Conservation (phyloP, 2,888 invertebrate species). For the Zeuzera pyrina region DNA sequence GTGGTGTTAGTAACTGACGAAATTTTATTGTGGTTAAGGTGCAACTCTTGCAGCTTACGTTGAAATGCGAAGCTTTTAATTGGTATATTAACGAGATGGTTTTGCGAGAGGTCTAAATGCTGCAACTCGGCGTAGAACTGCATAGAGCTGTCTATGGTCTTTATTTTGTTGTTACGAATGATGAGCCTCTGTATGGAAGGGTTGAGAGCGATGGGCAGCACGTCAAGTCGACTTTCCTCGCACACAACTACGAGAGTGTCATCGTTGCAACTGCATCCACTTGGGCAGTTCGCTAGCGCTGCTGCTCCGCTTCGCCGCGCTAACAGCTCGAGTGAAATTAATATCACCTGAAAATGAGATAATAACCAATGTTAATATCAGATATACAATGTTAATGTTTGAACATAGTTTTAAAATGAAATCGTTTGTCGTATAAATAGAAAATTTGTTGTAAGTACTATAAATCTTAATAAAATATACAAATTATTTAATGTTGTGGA, state of each 20-base stretch:
- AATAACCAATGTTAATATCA: constrained; percentile 5
- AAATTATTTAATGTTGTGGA: too few relatives aligned
- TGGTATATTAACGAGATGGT: constrained; percentile 87
- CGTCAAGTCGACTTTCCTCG: constrained; percentile 88
- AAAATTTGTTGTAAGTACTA: too few relatives aligned
- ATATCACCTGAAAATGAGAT: constrained; percentile 49
- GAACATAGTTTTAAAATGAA: too few relatives aligned
- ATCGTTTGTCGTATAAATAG: too few relatives aligned
- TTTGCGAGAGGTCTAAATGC: constrained; percentile 87
- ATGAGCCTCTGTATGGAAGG: constrained; percentile 90
- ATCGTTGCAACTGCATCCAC: constrained; percentile 90
- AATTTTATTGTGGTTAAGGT: constrained; percentile 88
- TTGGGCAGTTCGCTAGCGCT: constrained; percentile 86
- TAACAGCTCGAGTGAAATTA: constrained; percentile 47
- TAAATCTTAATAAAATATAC: too few relatives aligned
- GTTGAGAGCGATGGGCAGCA: constrained; percentile 91
- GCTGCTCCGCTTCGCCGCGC: constrained; percentile 59
- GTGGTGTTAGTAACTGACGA: constrained; percentile 85
- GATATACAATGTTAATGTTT: too few relatives aligned
- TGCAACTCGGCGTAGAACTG: constrained; percentile 91
- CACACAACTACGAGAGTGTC: constrained; percentile 90
- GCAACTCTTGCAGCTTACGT: constrained; percentile 85
- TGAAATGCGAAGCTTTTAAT: constrained; percentile 85
- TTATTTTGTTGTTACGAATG: constrained; percentile 88
- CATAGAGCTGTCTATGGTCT: constrained; percentile 90